phyloP scores from a whole-genome alignment of 2,888 invertebrate genomes.

The Lordiphosa andalusiaca region DNA sequence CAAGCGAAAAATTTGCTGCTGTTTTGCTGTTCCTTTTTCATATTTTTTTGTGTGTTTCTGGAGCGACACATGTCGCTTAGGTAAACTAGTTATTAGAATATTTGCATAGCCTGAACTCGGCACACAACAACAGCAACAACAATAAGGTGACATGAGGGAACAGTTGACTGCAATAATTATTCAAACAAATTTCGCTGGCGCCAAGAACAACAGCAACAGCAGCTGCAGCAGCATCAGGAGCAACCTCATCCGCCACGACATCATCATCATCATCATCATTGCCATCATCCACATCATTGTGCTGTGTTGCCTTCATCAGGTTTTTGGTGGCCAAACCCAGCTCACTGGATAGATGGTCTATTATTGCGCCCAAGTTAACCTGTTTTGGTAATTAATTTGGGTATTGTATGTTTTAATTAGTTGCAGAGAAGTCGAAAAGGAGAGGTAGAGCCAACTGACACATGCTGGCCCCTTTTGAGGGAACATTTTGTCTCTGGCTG shows the following conservation, averaged over 20 bases:
- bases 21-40: background rate
- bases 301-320: conserved; percentile 22
- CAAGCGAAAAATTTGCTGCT: conserved; percentile 40
- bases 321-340: conserved; percentile 33
- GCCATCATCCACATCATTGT: background rate
- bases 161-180: conserved; percentile 69
- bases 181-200: conserved; percentile 62
- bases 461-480: background rate
- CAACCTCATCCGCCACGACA: background rate
- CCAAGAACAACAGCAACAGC: conserved; percentile 45
- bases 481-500: too few relatives aligned
- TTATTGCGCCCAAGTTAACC: conserved; percentile 79
- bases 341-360: conserved; percentile 57
- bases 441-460: conserved; percentile 12
- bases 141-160: conserved; percentile 34
- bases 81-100: conserved; percentile 70
- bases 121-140: conserved; percentile 7
- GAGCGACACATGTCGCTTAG: conserved; percentile 66
- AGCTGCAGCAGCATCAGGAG: conserved; percentile 23
- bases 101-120: conserved; percentile 13
- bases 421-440: conserved; percentile 39
- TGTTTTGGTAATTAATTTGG: conserved; percentile 80
- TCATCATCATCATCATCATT: conserved; percentile 1
- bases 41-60: background rate
- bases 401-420: conserved; percentile 80